Conservation (phyloP, 2,888 invertebrate species). For the Dolomedes plantarius region DNA sequence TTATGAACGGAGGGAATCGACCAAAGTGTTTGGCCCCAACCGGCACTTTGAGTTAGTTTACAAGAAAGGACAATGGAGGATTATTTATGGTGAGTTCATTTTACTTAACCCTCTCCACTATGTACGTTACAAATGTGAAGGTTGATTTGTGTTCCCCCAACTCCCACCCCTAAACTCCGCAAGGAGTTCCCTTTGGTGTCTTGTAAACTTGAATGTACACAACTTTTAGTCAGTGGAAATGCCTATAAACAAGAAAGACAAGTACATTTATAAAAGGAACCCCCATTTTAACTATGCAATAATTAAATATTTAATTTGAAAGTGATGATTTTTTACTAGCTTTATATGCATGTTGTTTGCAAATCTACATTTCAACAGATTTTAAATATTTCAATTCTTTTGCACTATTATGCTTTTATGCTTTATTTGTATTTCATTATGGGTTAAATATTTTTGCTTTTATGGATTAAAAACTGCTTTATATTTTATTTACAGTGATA, state of each 20-base stretch:
- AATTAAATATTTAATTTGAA: not conserved
- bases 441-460: not conserved
- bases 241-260: not conserved
- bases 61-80: slow-evolving; percentile 71
- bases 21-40: slow-evolving; percentile 66
- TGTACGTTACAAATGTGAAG: slow-evolving; percentile 27
- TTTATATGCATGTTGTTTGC: not conserved
- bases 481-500: not conserved
- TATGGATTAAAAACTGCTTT: not conserved
- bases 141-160: slow-evolving; percentile 17
- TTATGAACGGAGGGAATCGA: slow-evolving; percentile 67
- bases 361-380: not conserved
- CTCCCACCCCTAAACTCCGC: not conserved
- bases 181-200: not conserved
- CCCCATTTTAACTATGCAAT: not conserved
- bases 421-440: not conserved
- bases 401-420: not conserved
- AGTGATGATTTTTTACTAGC: not conserved
- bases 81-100: slow-evolving; percentile 67
- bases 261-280: not conserved
- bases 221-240: not conserved
- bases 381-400: not conserved
- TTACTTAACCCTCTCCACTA: slow-evolving; percentile 43
- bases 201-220: slow-evolving; percentile 7
- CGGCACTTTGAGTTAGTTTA: slow-evolving; percentile 70